Evolutionary conservation across 2,797 vertebrate species (phyloP), one percentile per base, ranked within the genome.

Genomic region (Lemur catta): DNA sequence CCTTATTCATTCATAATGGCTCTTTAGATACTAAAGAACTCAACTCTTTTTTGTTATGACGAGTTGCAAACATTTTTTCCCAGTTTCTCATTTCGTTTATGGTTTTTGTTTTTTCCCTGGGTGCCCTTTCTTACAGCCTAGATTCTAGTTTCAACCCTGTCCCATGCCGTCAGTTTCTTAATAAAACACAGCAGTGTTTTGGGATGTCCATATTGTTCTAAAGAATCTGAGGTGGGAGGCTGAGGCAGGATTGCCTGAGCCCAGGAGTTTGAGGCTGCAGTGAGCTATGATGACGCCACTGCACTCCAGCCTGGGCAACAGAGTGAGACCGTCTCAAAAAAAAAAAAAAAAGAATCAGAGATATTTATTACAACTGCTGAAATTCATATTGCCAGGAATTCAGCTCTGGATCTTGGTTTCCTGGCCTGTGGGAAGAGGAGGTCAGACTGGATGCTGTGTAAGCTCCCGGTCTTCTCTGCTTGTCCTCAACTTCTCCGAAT

Each of bases 1-100:
- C 86, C 41, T 87, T 93, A 55, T 28, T 93, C 55, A 96, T 93
- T 95, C 88, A 71, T 71, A 75, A 84, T 67, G 30, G 24, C 52
- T 96, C 61, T 89, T 59, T 57, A 63, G 22, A 72, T 89, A 93
- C 61, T 89, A 92, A 88, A 90, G 30, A 84, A 76, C 76, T 43
- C 33, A 9, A 22, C n/a, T 90, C 30, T 69, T 79, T 55, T 71
- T 26, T 46, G 10, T 10, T 35, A 33, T 6, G 0, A 79, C 20
- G 22, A 86, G 18, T 35, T 74, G 17, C 17, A 84, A 93, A 52
- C 38, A 90, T 48, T 86, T 86, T 57, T 17, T 9, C 38, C 13
- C 24, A 61, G 55, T 57, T 86, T 95, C 26, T 43, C 12, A 63
- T 43, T 78, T 82, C 22, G n/a, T 33, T 86, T 50, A 46, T 26